These are phyloP conservation scores for Anguilla pacifica DNA, from an alignment of 2,797 vertebrate genomes.

Conservation along the genomic window DNA sequence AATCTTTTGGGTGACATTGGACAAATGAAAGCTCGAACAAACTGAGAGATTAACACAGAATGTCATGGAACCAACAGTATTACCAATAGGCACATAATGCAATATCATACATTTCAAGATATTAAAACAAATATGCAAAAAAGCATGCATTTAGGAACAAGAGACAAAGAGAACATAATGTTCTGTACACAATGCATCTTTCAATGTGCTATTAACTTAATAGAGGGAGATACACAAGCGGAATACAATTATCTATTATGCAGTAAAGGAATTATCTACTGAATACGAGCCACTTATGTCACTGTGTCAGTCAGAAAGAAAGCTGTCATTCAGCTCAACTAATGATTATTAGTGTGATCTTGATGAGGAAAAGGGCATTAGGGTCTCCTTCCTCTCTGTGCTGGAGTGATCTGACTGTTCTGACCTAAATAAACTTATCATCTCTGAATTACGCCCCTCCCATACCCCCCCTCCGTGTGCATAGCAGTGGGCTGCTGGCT, in stretches of 20 bases:
- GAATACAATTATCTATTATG: background rate
- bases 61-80: background rate
- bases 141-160: background rate
- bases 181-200: background rate
- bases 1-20: background rate
- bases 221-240: background rate
- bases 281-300: background rate
- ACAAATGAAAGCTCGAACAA: background rate
- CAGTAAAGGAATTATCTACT: background rate
- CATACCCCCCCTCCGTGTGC: background rate
- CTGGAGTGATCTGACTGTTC: background rate
- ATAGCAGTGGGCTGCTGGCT: background rate
- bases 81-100: background rate
- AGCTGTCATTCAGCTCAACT: background rate
- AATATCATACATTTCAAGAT: background rate
- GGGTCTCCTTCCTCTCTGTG: background rate
- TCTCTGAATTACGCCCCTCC: background rate
- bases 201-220: background rate
- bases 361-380: background rate
- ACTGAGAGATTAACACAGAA: background rate
- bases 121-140: background rate
- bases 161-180: background rate
- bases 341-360: background rate
- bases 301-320: background rate
- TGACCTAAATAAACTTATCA: slow-evolving; percentile 12